Evolutionary conservation across 2,797 vertebrate genomes (phyloP).

Genomic region (Orestias chungarensis): DNA sequence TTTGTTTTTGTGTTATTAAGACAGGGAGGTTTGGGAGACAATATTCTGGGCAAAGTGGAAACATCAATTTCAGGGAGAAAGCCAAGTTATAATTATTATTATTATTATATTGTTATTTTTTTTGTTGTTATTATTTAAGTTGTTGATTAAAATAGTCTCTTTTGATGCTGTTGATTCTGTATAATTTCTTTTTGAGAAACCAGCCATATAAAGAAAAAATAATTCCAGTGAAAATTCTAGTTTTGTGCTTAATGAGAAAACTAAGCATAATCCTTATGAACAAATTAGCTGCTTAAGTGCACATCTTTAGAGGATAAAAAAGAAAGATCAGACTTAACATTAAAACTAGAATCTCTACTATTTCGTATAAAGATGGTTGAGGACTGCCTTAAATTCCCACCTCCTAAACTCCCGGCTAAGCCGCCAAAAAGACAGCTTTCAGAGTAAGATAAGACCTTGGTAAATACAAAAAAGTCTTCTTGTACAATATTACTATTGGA

Average conservation of each 20-base stretch:
- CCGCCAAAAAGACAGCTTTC: too few species aligned
- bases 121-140: not conserved
- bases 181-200: not conserved
- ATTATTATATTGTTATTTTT: not conserved
- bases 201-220: too few species aligned
- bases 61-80: not conserved
- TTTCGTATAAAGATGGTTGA: not conserved
- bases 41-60: accelerated
- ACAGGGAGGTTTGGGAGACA: not conserved
- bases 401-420: accelerated
- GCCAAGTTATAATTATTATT: not conserved
- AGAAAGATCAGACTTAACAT: not conserved
- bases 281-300: not conserved
- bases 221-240: too few species aligned
- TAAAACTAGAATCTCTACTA: not conserved
- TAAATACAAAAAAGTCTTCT: slow-evolving; percentile 5
- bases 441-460: not conserved
- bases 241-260: too few species aligned
- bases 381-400: accelerated
- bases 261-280: not conserved
- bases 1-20: not conserved
- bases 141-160: too few species aligned
- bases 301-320: not conserved
- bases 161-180: too few species aligned
- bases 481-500: not conserved